Base-by-base conservation (phyloP, 2,888 invertebrate genomes). In the Platycheirus albimanus region DNA sequence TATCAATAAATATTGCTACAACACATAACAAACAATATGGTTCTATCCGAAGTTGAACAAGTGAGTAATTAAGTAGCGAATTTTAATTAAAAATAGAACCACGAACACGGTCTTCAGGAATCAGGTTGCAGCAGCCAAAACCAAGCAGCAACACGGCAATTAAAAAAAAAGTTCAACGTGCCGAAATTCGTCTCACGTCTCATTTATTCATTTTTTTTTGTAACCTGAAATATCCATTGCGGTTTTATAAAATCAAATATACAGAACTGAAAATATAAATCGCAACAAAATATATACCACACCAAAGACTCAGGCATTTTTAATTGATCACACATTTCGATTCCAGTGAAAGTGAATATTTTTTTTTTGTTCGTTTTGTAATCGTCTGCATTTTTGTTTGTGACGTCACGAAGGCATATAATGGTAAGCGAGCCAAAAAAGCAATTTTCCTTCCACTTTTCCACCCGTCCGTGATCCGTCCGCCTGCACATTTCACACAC, bases 21-120 rank as follows among this genome's bases (percentile, higher is more conserved):
- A 43, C 36, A 52, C 13, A 74, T 36, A 24, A 28, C 20, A 63
- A 49, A 69, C 64, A 75, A 13, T 70, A 84, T 84, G 84, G 84
- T 84, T 66, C 45, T 84, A 43, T 78, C 84, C 28, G 84, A 84
- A 75, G 75, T 51, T 66, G 84, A 84, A 79, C 74, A 78, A 72
- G 84, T 84, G 77, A 84, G 84, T 84, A 84, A 51, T 71, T 41
- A 24, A 43, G 33, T 20, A 79, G 72, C 19, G 64, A 66, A 30
- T 17, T 74, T 54, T 58, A 51, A 70, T 70, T 79, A 84, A 75
- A 79, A 84, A 84, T 75, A 84, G 75, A 74, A 70, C 56, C 78
- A 52, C 61, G 33, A 64, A 64, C 41, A 45, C 63, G 47, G 33
- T 51, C 47, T 11, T 11, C 33, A 41, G 49, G 13, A 80, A 41